Evolutionary conservation across 2,797 vertebrate genomes (phyloP).

Genomic region (Bovichtus diacanthus): DNA sequence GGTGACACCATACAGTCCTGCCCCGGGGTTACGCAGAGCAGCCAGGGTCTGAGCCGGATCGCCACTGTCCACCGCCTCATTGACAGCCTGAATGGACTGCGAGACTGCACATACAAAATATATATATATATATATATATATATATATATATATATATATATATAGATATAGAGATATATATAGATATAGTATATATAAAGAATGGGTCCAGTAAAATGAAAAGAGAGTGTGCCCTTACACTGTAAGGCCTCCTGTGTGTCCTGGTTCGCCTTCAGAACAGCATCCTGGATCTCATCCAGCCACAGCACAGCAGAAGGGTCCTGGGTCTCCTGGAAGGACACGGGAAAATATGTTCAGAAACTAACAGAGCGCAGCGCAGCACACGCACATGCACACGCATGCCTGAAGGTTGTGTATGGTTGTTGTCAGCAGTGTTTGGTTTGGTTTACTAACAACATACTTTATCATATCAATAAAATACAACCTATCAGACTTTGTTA

Average conservation of each 20-base stretch:
- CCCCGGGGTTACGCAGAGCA: conserved; percentile 87
- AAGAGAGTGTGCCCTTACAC: conserved; percentile 84
- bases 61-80: conserved; percentile 90
- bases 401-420: not conserved
- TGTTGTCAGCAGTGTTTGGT: not conserved
- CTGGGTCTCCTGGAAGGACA: conserved; percentile 88
- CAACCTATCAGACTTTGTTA: not conserved
- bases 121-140: no score
- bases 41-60: conserved; percentile 87
- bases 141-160: no score
- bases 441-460: not conserved
- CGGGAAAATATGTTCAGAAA: not conserved
- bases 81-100: conserved; percentile 91
- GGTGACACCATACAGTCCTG: conserved; percentile 95
- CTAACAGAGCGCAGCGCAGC: not conserved
- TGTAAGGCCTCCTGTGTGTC: conserved; percentile 92
- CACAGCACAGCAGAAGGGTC: conserved; percentile 97
- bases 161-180: no score
- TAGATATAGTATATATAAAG: no score
- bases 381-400: not conserved
- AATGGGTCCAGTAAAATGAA: not conserved
- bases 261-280: conserved; percentile 91
- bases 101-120: no score
- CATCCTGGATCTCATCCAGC: conserved; percentile 98
- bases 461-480: not conserved